phyloP scores from a whole-genome alignment of 2,888 invertebrate genomes.

The Omphaloscelis lunosa region DNA sequence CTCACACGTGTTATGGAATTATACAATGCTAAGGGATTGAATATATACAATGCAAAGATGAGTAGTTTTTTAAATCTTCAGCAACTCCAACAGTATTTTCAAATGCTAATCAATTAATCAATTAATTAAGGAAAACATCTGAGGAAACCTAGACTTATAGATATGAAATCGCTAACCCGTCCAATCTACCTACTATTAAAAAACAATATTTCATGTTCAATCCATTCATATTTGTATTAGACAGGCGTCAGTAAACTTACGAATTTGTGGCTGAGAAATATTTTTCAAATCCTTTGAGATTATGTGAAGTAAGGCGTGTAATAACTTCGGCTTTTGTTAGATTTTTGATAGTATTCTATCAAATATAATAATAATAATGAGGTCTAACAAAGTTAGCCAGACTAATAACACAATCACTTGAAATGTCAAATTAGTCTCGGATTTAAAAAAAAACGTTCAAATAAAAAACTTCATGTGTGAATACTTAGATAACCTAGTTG shows the following conservation, averaged over 20 bases:
- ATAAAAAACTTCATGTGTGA: no score
- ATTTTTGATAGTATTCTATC: conserved; percentile 28
- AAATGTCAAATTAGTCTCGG: no score
- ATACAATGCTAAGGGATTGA: no score
- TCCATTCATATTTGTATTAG: conserved; percentile 22
- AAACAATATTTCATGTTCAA: conserved; percentile 17
- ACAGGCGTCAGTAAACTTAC: conserved; percentile 7
- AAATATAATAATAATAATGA: conserved; percentile 15
- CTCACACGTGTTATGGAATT: no score
- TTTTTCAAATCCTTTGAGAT: conserved; percentile 39
- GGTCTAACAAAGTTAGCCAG: neutral
- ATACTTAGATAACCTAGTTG: neutral
- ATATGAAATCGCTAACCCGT: neutral
- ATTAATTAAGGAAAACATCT: neutral
- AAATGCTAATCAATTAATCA: no score
- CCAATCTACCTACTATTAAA: neutral
- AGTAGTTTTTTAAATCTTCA: no score
- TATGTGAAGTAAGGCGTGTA: conserved; percentile 43
- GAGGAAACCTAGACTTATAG: neutral
- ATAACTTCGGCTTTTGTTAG: conserved; percentile 21
- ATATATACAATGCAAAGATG: no score
- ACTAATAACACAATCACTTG: no score
- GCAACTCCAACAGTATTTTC: no score
- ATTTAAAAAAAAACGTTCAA: no score
- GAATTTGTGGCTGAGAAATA: conserved; percentile 20